Conservation (phyloP, 2,888 invertebrate species). For the Pedicia rivosa region DNA sequence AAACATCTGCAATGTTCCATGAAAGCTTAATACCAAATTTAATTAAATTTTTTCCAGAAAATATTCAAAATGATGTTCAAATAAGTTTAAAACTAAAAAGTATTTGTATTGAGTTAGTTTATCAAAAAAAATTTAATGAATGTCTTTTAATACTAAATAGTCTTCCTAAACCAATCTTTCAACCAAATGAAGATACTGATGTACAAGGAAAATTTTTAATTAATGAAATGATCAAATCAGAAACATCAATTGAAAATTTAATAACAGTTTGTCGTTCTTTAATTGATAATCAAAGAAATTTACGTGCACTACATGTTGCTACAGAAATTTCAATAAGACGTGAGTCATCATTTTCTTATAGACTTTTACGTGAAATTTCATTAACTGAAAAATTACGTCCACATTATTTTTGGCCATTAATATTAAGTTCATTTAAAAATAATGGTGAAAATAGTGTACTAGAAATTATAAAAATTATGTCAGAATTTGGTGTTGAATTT, state of each 20-base stretch:
- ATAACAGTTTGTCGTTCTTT: constrained; percentile 21
- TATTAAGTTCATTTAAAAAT: constrained; percentile 33
- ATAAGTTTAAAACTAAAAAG: constrained; percentile 20
- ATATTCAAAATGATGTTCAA: constrained; percentile 17
- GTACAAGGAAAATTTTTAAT: constrained; percentile 39
- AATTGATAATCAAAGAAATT: constrained; percentile 19
- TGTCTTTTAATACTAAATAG: constrained; percentile 32
- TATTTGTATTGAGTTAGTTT: constrained; percentile 36
- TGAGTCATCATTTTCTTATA: constrained; percentile 15
- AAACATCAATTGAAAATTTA: constrained; percentile 26
- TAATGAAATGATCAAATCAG: constrained; percentile 39
- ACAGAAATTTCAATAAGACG: constrained; percentile 36
- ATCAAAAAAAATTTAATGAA: constrained; percentile 32
- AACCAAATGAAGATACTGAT: constrained; percentile 33
- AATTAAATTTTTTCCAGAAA: constrained; percentile 19
- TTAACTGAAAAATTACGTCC: constrained; percentile 28
- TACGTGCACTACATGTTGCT: constrained; percentile 32
- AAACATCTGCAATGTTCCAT: constrained; percentile 8
- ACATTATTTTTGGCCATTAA: constrained; percentile 51
- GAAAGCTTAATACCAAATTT: constrained; percentile 15
- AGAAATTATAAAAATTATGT: constrained; percentile 36
- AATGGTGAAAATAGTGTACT: constrained; percentile 38
- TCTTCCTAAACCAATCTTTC: constrained; percentile 21
- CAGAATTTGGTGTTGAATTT: constrained; percentile 34
- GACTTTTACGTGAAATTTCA: constrained; percentile 18